Conservation (phyloP, 1,140 invertebrate genomes). For the Drosophila neocordata region DNA sequence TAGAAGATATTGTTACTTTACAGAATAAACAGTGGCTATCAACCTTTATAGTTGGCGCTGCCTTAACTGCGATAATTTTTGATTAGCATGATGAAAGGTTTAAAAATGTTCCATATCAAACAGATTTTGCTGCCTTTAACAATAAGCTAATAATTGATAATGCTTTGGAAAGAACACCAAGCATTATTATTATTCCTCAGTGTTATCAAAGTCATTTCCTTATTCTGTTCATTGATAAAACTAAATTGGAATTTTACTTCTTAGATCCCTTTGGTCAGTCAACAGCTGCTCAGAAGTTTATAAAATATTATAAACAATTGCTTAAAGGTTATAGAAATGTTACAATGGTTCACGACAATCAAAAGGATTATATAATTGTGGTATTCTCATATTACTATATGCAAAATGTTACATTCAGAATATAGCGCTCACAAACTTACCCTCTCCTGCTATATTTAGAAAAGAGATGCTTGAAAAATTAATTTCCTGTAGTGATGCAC, state of each 20-base stretch:
- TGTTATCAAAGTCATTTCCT: neutral
- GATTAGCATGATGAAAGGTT: neutral
- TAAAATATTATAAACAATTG: neutral
- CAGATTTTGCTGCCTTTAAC: neutral
- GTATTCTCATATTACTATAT: slow-evolving; percentile 2
- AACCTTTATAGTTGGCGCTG: slow-evolving; percentile 4
- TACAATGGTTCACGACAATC: no score
- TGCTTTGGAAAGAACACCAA: neutral
- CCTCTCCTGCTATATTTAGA: neutral
- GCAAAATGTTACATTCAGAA: neutral
- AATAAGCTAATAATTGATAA: neutral
- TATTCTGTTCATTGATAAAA: no score
- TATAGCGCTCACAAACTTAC: neutral
- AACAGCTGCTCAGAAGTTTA: neutral
- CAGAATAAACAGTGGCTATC: neutral
- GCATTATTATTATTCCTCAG: neutral
- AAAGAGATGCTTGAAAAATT: neutral
- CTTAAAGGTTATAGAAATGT: neutral
- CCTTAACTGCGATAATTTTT: slow-evolving; percentile 4
- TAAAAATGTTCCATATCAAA: neutral
- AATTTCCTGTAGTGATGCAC: neutral
- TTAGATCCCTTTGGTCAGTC: neutral
- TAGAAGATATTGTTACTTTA: neutral
- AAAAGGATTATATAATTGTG: neutral
- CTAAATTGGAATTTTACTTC: neutral